Percentiles rank a stretch among this genome's conserved stretches.
Conservation (phyloP, 2,888 invertebrate genomes). For the Hypselothyrea guttata region DNA sequence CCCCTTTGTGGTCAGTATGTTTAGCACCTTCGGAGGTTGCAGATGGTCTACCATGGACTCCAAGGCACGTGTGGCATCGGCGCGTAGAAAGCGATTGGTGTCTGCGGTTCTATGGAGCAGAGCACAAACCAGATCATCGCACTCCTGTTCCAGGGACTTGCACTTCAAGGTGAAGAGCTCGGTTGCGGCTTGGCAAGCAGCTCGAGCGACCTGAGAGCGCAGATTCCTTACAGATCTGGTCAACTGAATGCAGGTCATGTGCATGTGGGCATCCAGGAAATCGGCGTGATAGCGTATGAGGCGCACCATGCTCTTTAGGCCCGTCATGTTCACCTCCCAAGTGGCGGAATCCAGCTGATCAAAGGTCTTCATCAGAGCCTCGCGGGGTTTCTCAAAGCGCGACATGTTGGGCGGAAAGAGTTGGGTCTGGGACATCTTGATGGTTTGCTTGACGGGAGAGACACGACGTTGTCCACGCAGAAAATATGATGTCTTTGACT, state of each 20-base stretch:
- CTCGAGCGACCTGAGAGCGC: slow-evolving; percentile 94
- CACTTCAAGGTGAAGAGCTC: slow-evolving; percentile 89
- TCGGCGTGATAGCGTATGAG: slow-evolving; percentile 87
- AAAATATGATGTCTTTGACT: slow-evolving; percentile 80
- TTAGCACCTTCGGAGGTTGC: slow-evolving; percentile 86
- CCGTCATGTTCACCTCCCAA: slow-evolving; percentile 91
- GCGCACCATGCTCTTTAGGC: slow-evolving; percentile 87
- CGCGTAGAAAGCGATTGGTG: slow-evolving; percentile 95
- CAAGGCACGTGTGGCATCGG: slow-evolving; percentile 91
- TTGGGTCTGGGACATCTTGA: slow-evolving; percentile 75
- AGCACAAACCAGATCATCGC: slow-evolving; percentile 92
- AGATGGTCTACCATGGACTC: slow-evolving; percentile 91
- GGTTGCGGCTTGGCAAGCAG: slow-evolving; percentile 91
- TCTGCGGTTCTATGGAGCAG: slow-evolving; percentile 95
- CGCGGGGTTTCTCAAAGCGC: slow-evolving; percentile 86
- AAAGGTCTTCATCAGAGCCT: slow-evolving; percentile 85
- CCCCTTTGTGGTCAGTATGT: slow-evolving; percentile 87
- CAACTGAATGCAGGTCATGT: slow-evolving; percentile 87
- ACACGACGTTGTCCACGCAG: slow-evolving; percentile 76
- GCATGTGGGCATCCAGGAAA: slow-evolving; percentile 86
- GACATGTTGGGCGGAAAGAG: slow-evolving; percentile 80
- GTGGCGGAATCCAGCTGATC: slow-evolving; percentile 87
- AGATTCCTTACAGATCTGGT: slow-evolving; percentile 93
- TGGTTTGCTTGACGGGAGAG: slow-evolving; percentile 80
- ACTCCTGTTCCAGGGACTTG: slow-evolving; percentile 86